A percentile compares a stretch with the other conserved stretches of the same genome.
phyloP scores from a whole-genome alignment of 2,797 vertebrate genomes.

The Danio tinwini region DNA sequence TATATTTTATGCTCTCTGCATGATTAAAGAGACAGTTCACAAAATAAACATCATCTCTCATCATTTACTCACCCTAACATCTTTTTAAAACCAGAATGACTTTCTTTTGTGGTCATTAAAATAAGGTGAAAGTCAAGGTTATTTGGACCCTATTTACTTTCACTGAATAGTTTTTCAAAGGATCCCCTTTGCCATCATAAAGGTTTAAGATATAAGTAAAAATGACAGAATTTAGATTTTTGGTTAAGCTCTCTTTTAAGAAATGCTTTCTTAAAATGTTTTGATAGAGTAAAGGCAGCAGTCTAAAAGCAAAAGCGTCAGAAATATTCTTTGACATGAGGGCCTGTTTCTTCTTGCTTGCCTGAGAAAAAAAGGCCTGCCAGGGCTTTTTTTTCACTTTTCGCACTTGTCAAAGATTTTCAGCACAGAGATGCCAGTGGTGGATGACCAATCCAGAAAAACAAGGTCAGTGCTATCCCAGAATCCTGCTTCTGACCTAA shows the following conservation, averaged over 20 bases:
- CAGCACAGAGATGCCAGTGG: conserved; percentile 28
- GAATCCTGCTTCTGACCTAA: background rate
- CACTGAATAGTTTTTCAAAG: background rate
- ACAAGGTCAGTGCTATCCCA: conserved; percentile 23
- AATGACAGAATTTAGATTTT: background rate
- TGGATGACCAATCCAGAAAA: conserved; percentile 16
- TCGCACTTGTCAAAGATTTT: conserved; percentile 44
- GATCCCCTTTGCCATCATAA: background rate
- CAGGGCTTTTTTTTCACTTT: conserved; percentile 38
- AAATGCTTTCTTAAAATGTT: background rate
- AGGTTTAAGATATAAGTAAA: background rate
- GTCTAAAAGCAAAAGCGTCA: background rate
- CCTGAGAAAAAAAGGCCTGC: conserved; percentile 29
- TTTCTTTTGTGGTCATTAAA: background rate
- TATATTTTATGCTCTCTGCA: background rate
- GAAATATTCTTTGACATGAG: conserved; percentile 2
- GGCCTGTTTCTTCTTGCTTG: conserved; percentile 42
- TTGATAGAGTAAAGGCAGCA: background rate
- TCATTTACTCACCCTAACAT: background rate
- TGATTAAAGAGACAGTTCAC: background rate
- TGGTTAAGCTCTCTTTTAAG: background rate
- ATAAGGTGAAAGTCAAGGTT: background rate
- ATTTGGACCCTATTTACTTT: background rate
- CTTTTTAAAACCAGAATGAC: background rate
- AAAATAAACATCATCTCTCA: background rate